These are phyloP conservation scores for Nasonia giraulti DNA, from an alignment of 1,140 invertebrate genomes.

Conservation along the genomic window DNA sequence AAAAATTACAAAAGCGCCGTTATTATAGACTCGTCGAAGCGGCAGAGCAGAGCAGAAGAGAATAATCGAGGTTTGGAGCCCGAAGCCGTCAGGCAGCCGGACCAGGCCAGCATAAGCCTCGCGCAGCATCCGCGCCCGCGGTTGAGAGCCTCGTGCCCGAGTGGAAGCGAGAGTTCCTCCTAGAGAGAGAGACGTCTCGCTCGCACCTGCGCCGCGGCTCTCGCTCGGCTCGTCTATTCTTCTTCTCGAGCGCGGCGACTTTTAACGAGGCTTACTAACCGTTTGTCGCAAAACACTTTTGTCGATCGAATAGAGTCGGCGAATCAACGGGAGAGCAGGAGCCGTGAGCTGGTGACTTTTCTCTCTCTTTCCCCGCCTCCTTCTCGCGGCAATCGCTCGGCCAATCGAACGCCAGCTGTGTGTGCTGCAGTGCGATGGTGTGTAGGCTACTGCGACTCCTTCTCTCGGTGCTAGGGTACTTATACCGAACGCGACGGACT, in stretches of 20 bases:
- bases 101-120: slow-evolving; percentile 23
- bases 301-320: slow-evolving; percentile 71
- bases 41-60: neutral
- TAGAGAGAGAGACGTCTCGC: neutral
- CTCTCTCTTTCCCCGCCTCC: neutral
- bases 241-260: neutral
- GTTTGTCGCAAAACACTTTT: slow-evolving; percentile 70
- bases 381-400: neutral
- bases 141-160: too few species aligned
- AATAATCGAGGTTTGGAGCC: slow-evolving; percentile 47
- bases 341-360: neutral
- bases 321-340: slow-evolving; percentile 61
- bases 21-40: neutral
- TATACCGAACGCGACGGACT: slow-evolving; percentile 47
- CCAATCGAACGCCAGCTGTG: slow-evolving; percentile 35
- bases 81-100: slow-evolving; percentile 21
- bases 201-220: too few species aligned
- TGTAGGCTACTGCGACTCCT: too few species aligned
- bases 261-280: slow-evolving; percentile 52
- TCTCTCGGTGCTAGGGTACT: slow-evolving; percentile 61
- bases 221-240: slow-evolving; percentile 38
- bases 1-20: neutral
- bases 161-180: neutral
- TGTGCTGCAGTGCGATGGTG: neutral
- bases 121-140: neutral